Evolutionary conservation across 2,113 vertebrate species (phyloP).

Genomic region (Petrocephalus zakoni): DNA sequence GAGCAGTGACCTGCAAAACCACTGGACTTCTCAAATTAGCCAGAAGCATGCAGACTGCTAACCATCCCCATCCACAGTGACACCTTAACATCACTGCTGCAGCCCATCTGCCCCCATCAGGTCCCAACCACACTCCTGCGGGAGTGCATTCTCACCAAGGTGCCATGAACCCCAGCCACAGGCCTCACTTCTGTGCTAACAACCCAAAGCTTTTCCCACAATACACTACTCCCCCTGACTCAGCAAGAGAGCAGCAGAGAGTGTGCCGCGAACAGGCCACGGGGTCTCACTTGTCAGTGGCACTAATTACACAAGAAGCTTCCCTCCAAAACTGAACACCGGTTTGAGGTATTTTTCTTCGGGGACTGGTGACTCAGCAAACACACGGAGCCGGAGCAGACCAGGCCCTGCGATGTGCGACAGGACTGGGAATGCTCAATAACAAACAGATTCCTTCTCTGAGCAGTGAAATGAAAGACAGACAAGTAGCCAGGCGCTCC

Average conservation of each 20-base stretch:
- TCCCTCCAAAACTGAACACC: not conserved
- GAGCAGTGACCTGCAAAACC: not conserved
- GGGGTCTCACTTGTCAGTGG: slow-evolving; percentile 20
- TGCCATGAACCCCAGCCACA: not conserved
- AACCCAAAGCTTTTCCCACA: slow-evolving; percentile 10
- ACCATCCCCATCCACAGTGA: too few relatives aligned
- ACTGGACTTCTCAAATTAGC: not conserved
- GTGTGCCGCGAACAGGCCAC: not conserved
- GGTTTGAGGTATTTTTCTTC: not conserved
- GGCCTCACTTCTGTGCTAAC: not conserved
- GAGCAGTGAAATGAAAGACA: not conserved
- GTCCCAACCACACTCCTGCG: not conserved
- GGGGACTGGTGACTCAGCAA: slow-evolving; percentile 39
- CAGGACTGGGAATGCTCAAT: not conserved
- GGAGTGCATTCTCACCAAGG: not conserved
- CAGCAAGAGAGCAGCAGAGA: slow-evolving; percentile 32
- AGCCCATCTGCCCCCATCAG: not conserved
- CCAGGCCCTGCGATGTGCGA: not conserved
- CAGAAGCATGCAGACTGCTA: not conserved
- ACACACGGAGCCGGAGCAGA: slow-evolving; percentile 1
- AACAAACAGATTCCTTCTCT: not conserved
- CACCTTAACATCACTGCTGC: not conserved
- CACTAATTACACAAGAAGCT: not conserved
- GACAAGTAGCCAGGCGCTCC: not conserved
- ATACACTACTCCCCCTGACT: slow-evolving; percentile 26